A percentile compares a stretch with the other conserved stretches of the same genome.
phyloP scores from a whole-genome alignment of 2,797 vertebrate genomes.

The Fistularia commersonii region DNA sequence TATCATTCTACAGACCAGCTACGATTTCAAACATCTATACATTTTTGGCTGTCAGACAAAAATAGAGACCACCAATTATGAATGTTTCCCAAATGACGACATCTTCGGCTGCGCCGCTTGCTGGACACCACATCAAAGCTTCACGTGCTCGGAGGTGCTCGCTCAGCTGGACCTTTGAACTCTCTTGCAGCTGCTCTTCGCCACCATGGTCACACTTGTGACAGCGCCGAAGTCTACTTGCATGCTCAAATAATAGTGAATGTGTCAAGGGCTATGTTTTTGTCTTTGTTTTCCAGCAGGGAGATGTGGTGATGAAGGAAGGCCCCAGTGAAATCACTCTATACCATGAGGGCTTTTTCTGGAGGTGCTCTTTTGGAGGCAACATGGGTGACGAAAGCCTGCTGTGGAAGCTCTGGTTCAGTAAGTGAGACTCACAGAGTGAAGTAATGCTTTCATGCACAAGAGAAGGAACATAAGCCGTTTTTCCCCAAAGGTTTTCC shows the following conservation, averaged over 20 bases:
- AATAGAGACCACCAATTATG: conserved; percentile 6
- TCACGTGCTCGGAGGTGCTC: conserved; percentile 16
- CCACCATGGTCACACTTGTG: neutral
- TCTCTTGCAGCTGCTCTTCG: conserved; percentile 32
- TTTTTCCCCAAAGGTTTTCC: too few relatives aligned
- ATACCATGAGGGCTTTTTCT: conserved; percentile 96
- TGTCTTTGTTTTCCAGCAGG: conserved; percentile 42
- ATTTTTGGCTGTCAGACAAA: conserved; percentile 7
- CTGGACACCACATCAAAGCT: conserved; percentile 13
- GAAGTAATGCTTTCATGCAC: neutral
- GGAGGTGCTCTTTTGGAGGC: conserved; percentile 85
- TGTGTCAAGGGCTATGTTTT: neutral
- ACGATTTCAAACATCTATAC: too few relatives aligned
- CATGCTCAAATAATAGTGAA: neutral
- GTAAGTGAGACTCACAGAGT: conserved; percentile 72
- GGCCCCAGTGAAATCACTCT: conserved; percentile 53
- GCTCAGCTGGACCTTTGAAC: conserved; percentile 46
- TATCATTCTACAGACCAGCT: too few relatives aligned
- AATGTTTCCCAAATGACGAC: conserved; percentile 10
- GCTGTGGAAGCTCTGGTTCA: conserved; percentile 87
- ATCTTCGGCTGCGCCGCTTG: neutral
- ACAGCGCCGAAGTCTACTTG: neutral
- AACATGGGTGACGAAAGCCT: conserved; percentile 61
- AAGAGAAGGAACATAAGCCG: neutral
- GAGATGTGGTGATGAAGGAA: conserved; percentile 38